phyloP scores from a whole-genome alignment of 2,113 vertebrate genomes.

The Gambusia affinis region DNA sequence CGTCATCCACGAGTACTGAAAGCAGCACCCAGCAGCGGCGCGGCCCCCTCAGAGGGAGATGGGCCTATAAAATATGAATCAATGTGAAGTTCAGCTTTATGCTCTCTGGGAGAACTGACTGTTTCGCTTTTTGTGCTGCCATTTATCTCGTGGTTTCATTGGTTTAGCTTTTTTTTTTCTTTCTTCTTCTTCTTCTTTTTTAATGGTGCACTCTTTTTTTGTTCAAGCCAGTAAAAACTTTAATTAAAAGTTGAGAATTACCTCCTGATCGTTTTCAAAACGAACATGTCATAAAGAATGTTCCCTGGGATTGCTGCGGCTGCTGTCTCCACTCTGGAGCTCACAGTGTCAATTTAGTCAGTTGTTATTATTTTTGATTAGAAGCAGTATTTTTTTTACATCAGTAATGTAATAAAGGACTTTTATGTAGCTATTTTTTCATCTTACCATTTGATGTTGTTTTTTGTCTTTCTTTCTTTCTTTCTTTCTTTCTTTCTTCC shows the following conservation, averaged over 20 bases:
- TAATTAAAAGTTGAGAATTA: slow-evolving; percentile 21
- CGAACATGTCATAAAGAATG: slow-evolving; percentile 14
- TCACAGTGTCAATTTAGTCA: no score
- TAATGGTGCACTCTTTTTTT: not conserved
- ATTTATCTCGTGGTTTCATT: slow-evolving; percentile 6
- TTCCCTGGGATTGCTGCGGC: not conserved
- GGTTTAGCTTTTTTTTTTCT: not conserved
- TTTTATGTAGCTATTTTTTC: no score
- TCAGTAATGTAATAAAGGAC: no score
- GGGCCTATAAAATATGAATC: slow-evolving; percentile 24
- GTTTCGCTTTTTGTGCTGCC: not conserved
- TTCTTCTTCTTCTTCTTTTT: not conserved
- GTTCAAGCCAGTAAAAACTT: not conserved
- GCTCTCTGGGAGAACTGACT: not conserved
- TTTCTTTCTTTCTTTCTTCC: no score
- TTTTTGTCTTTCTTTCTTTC: no score
- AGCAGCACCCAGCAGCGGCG: slow-evolving; percentile 44
- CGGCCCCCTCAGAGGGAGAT: slow-evolving; percentile 25
- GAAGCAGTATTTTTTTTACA: no score
- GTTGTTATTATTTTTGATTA: no score
- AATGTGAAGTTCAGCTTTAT: not conserved
- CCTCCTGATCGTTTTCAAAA: not conserved
- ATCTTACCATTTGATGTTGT: no score
- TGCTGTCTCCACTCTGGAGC: no score
- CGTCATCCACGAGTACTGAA: slow-evolving; percentile 51